A percentile compares a stretch with the other conserved stretches of the same genome.
Conservation (phyloP, 2,113 vertebrate species). For the Xenopus borealis region DNA sequence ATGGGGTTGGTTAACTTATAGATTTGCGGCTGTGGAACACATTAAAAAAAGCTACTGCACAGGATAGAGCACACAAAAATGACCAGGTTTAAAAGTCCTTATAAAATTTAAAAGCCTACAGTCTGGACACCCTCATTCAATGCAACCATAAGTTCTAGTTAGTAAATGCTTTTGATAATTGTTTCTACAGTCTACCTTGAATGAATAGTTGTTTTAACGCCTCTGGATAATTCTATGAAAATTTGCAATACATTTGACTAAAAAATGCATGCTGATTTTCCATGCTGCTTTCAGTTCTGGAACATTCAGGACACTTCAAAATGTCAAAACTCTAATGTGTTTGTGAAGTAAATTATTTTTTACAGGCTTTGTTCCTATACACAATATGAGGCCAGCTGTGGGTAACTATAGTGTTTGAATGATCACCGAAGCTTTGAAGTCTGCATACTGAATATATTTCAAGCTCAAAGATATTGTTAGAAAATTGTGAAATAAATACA, state of each 20-base stretch:
- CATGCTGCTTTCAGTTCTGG: neutral
- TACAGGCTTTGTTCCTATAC: slow-evolving; percentile 29
- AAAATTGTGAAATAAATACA: neutral
- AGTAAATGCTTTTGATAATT: too few relatives aligned
- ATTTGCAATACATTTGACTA: neutral
- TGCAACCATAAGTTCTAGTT: too few relatives aligned
- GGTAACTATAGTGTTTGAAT: slow-evolving; percentile 11
- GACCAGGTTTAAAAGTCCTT: too few relatives aligned
- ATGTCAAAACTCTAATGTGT: slow-evolving; percentile 26
- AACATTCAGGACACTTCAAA: slow-evolving; percentile 23
- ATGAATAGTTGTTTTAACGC: neutral
- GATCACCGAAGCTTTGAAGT: slow-evolving; percentile 26
- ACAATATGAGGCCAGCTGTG: slow-evolving; percentile 22
- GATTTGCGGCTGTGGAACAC: too few relatives aligned
- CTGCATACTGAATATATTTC: slow-evolving; percentile 19
- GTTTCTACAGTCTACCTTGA: too few relatives aligned
- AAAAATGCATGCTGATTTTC: neutral
- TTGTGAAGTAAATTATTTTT: slow-evolving; percentile 11
- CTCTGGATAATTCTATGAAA: neutral
- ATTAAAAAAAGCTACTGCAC: too few relatives aligned
- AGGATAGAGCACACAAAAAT: too few relatives aligned
- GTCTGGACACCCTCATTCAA: too few relatives aligned
- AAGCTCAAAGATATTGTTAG: neutral
- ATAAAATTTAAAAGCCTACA: too few relatives aligned
- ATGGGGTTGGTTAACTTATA: too few relatives aligned